Evolutionary conservation across 2,113 vertebrate species (phyloP), one percentile per base, ranked within the genome.

Genomic region (Orycteropus afer): DNA sequence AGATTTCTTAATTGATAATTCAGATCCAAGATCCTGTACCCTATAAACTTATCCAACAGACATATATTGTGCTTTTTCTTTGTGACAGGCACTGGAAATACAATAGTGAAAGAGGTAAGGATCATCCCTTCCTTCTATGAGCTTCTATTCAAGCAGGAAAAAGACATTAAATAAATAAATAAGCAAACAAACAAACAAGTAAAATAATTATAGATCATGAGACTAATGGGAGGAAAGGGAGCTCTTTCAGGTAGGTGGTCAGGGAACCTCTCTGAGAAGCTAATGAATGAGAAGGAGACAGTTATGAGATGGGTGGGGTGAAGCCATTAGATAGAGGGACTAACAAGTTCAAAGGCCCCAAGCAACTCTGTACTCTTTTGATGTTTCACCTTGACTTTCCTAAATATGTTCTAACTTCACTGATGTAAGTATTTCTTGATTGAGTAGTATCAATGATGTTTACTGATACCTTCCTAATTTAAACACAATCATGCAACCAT

Each of bases 361-460:
- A 57, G 55, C 55, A 57, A 57, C 55, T 57, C 55, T 17, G 55
- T 17, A 57, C 13, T 57, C 55, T 57, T 57, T 20, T 57, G 18
- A 57, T 12, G 55, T 73, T 86, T 7, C 8, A 47, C 47, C 23
- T 37, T 83, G 55, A 32, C 10, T 79, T 89, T 73, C 57, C 11
- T n/a, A 71, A 94, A 78, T 4, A 61, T 34, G 69, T n/a, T 95
- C 78, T 86, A 61, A 86, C 47, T 90, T 86, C 37, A 34, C 32
- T 71, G 45, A 80, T 40, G 45, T 32, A 96, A 84, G 5, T 15
- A 71, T 59, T 90, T 93, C 42, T 96, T 73, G 85, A 55, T 23
- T 92, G 47, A 53, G 17, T 53, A n/a, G n/a, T 29, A 53, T 61
- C 37, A 61, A 23, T 84, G 81, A 49, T 83, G 17, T 94, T 69